A percentile compares a stretch with the other conserved stretches of the same genome.
These are phyloP conservation scores for Gobius niger DNA, from an alignment of 2,113 vertebrate genomes.

Conservation along the genomic window DNA sequence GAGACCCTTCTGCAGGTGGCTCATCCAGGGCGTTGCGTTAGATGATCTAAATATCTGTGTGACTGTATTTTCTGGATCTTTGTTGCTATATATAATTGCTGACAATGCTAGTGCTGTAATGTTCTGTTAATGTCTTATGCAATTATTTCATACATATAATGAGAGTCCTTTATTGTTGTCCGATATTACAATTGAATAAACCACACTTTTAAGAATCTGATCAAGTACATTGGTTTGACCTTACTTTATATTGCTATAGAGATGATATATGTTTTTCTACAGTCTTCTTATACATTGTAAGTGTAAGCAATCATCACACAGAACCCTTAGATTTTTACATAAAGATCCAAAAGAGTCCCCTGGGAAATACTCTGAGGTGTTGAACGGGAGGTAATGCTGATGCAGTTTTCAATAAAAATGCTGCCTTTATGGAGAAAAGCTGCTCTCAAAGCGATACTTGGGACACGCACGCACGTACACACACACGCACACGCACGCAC, in stretches of 20 bases:
- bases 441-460: not conserved
- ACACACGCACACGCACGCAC: no score
- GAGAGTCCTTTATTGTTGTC: no score
- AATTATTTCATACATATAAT: no score
- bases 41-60: slow-evolving; percentile 1
- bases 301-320: not conserved
- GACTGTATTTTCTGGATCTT: not conserved
- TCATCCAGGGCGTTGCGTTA: not conserved
- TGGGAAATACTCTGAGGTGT: not conserved
- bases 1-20: not conserved
- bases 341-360: not conserved
- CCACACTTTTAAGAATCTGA: not conserved
- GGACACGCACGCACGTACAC: not conserved
- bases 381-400: not conserved
- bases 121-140: no score
- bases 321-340: not conserved
- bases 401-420: not conserved
- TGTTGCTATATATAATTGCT: no score
- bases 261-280: not conserved
- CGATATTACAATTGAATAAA: no score
- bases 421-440: not conserved
- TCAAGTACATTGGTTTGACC: slow-evolving; percentile 15
- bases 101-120: no score
- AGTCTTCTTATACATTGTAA: not conserved
- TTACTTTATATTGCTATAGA: slow-evolving; percentile 32